phyloP scores from a whole-genome alignment of 2,797 vertebrate genomes.

The Mus spretus region DNA sequence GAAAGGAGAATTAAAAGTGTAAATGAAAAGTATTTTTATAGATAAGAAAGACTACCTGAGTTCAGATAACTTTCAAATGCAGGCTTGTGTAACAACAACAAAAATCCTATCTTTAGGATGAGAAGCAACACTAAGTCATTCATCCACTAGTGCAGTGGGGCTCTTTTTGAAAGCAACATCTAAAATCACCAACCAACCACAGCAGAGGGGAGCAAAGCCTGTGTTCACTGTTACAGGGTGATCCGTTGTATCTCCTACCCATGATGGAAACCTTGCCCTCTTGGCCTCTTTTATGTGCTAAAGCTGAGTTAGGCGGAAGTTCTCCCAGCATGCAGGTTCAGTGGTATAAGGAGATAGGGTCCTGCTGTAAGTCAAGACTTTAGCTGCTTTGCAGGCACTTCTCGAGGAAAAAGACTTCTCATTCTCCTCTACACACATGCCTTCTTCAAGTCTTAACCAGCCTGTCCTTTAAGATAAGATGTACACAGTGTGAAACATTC shows the following conservation, averaged over 20 bases:
- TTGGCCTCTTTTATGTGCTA: background rate
- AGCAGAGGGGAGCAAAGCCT: fast-evolving
- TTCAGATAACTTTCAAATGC: constrained; percentile 47
- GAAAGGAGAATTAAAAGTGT: background rate
- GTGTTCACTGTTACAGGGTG: background rate
- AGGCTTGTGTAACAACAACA: background rate
- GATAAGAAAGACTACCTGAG: constrained; percentile 20
- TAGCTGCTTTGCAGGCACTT: background rate
- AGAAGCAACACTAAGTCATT: background rate
- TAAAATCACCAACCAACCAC: background rate
- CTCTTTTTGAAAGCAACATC: background rate
- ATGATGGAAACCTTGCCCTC: background rate
- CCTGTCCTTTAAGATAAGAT: background rate
- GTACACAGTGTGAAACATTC: background rate
- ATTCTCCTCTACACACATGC: background rate
- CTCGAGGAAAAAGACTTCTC: background rate
- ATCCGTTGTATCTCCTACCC: background rate
- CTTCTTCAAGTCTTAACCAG: background rate
- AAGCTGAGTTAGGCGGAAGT: background rate
- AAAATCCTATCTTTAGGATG: background rate
- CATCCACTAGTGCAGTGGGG: background rate
- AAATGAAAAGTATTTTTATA: background rate
- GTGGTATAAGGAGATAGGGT: background rate
- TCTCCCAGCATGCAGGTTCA: background rate
- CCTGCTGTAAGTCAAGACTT: background rate